phyloP scores from a whole-genome alignment of 2,888 invertebrate genomes.

The Pharmacophagus antenor region DNA sequence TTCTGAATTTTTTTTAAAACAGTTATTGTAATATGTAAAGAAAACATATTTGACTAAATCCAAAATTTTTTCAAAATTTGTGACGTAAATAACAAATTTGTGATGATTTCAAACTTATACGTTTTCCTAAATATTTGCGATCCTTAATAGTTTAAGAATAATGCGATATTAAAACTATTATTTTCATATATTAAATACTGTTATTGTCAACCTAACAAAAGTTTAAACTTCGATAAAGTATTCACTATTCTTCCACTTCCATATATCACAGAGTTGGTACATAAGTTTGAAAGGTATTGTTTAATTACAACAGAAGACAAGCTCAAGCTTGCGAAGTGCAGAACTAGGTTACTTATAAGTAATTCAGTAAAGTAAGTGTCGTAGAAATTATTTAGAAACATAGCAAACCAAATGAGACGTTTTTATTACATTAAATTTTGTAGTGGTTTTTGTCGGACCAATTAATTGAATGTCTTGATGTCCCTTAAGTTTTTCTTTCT shows the following conservation, averaged over 20 bases:
- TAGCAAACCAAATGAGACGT: no score
- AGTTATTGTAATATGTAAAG: no score
- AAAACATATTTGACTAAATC: no score
- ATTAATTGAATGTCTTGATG: no score
- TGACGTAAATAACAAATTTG: no score
- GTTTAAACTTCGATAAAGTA: background rate
- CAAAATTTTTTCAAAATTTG: no score
- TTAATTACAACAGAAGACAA: slow-evolving; percentile 11
- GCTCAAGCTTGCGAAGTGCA: background rate
- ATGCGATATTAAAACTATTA: background rate
- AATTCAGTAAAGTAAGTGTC: background rate
- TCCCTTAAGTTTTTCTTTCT: no score
- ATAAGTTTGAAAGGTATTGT: slow-evolving; percentile 13
- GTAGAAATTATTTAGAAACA: background rate
- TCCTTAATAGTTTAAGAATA: background rate
- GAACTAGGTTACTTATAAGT: background rate
- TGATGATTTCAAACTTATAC: no score
- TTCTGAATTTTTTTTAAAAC: no score
- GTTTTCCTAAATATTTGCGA: no score
- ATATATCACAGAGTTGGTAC: background rate
- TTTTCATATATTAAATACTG: background rate
- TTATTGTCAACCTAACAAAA: background rate
- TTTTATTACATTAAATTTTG: no score
- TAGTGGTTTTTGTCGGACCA: no score
- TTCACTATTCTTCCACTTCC: background rate